Conservation (phyloP, 2,113 vertebrate genomes). For the Tachysurus vachellii region DNA sequence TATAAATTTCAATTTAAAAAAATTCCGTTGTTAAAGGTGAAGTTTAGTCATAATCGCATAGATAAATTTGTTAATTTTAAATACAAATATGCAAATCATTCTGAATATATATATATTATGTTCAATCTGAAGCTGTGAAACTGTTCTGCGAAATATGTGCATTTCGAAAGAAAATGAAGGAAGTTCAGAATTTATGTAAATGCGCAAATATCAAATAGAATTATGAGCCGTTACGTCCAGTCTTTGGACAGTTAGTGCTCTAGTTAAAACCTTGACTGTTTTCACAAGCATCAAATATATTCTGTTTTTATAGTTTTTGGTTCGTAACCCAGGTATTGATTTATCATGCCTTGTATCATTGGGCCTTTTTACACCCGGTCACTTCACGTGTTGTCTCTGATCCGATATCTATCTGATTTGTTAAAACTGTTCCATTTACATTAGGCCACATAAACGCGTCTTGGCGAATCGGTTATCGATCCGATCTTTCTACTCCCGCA, state of each 20-base stretch:
- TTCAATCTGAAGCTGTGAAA: not conserved
- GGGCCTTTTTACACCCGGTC: too few species aligned
- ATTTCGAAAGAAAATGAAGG: not conserved
- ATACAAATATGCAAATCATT: not conserved
- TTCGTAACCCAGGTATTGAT: not conserved
- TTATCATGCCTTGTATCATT: not conserved
- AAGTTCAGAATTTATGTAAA: not conserved
- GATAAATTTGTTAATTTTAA: not conserved
- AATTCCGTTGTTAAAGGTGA: too few species aligned
- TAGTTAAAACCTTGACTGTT: not conserved
- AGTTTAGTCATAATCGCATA: not conserved
- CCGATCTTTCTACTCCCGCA: too few species aligned
- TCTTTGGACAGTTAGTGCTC: not conserved
- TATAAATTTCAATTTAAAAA: too few species aligned
- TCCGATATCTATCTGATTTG: too few species aligned
- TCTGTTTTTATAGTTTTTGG: not conserved
- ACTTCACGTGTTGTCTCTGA: too few species aligned
- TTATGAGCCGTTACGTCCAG: not conserved
- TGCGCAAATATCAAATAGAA: not conserved
- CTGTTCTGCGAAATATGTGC: not conserved
- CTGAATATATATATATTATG: not conserved
- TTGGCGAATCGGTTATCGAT: too few species aligned
- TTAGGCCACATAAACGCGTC: too few species aligned
- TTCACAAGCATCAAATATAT: not conserved
- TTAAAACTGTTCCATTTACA: too few species aligned